Evolutionary conservation across 1,140 invertebrate species (phyloP), one percentile per base, ranked within the genome.

Genomic region (Eurosta solidaginis): DNA sequence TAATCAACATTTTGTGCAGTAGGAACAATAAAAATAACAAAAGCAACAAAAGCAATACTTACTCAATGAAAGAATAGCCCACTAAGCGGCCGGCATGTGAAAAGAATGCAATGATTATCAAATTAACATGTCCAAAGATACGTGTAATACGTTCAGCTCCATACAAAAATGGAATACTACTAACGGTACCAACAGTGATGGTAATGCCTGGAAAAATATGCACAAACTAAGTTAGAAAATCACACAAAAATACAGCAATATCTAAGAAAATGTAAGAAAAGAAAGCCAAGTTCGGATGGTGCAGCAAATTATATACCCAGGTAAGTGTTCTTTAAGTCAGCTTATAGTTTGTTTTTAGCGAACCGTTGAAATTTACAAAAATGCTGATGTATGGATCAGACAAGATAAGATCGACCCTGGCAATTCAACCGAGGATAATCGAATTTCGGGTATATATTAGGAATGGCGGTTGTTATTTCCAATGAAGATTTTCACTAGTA

Each of bases 31-130:
- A 22, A 68, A 14, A 73, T 33, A 44, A 40, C 33, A 76, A 29
- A 36, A 47, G n/a, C 9, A n/a, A n/a, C n/a, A 50, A n/a, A 17
- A 33, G 7, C 22, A 20, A 1, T 50, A 91, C 92, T 92, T 88
- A 94, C 93, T 93, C 91, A 77, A 96, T 94, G 81, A 94, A 93
- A 1, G 95, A 96, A 88, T 96, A 96, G 49, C 93, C 93, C 76
- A 96, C 91, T 44, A 95, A 91, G 76, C 93, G 89, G 20, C 92
- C 91, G 50, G 94, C 93, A 86, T 96, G 94, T 77, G 93, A 93
- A 85, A 95, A 93, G 87, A 96, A 94, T 40, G 94, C 94, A 45
- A 94, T 89, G 47, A 95, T 93, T 87, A 96, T 93, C 79, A 96
- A 90, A 88, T 94, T 95, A 75, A 94, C 93, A 85, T 95, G 92